phyloP scores from a whole-genome alignment of 2,888 invertebrate species.

The Hetaerina titia region DNA sequence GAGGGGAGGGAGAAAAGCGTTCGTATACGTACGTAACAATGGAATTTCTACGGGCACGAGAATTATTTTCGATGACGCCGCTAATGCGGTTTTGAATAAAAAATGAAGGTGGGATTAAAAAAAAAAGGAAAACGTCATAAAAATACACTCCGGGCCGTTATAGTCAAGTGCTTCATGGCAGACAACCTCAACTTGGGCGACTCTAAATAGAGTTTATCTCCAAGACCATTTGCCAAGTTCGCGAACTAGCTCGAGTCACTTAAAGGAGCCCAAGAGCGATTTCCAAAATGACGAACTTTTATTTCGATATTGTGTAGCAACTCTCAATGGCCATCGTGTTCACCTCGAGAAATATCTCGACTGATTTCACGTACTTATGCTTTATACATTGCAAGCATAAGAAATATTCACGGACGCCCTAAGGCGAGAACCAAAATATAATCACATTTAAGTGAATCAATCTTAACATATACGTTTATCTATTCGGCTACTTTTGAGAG shows the following conservation, averaged over 20 bases:
- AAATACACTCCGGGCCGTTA: slow-evolving; percentile 16
- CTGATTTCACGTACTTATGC: not conserved
- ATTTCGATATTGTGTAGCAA: not conserved
- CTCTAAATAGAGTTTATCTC: not conserved
- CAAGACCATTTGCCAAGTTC: slow-evolving; percentile 8
- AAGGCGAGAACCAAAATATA: too few species aligned
- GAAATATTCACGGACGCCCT: not conserved
- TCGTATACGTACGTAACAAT: not conserved
- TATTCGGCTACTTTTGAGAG: too few species aligned
- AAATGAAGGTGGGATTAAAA: not conserved
- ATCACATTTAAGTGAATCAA: too few species aligned
- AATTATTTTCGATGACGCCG: slow-evolving; percentile 35
- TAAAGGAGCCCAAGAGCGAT: not conserved
- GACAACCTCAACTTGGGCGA: not conserved
- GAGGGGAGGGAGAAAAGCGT: not conserved
- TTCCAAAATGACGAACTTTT: not conserved
- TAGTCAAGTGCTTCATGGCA: slow-evolving; percentile 6
- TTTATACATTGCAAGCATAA: not conserved
- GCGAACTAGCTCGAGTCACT: slow-evolving; percentile 8
- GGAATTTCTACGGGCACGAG: not conserved
- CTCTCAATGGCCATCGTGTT: not conserved
- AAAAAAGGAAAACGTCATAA: not conserved
- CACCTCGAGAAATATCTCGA: not conserved
- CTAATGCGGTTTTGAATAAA: slow-evolving; percentile 3
- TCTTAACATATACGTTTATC: too few species aligned